These are phyloP conservation scores for Eufriesea mexicana DNA, from an alignment of 1,140 invertebrate genomes.

Conservation along the genomic window DNA sequence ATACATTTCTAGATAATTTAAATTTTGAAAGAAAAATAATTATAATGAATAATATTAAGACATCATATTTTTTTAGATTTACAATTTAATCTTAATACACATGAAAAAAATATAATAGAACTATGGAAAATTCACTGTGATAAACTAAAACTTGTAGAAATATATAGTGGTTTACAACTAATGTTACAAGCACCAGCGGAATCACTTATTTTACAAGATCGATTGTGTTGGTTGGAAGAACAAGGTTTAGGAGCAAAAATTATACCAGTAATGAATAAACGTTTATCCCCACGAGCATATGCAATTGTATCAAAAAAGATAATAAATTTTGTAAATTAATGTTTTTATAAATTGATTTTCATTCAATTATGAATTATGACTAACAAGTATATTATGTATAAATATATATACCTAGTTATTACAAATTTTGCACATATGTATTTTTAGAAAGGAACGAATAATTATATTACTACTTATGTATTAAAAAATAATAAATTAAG, in stretches of 20 bases:
- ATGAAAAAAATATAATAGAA: constrained; percentile 62
- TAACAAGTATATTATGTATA: too few relatives aligned
- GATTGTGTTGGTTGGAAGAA: constrained; percentile 75
- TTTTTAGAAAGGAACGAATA: background rate
- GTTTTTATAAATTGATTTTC: constrained; percentile 3
- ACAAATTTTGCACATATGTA: background rate
- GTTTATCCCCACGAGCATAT: constrained; percentile 77
- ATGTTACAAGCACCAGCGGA: constrained; percentile 77
- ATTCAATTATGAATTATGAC: too few relatives aligned
- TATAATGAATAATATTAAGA: background rate
- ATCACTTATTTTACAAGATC: constrained; percentile 75
- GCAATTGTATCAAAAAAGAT: constrained; percentile 75
- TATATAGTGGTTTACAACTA: constrained; percentile 77
- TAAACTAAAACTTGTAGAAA: constrained; percentile 70
- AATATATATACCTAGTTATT: background rate
- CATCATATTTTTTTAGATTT: constrained; percentile 35
- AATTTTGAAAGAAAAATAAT: constrained; percentile 8
- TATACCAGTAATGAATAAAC: constrained; percentile 71
- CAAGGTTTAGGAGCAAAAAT: constrained; percentile 65
- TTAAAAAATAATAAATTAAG: constrained; percentile 31
- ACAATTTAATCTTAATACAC: constrained; percentile 46
- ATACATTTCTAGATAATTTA: background rate
- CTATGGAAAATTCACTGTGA: constrained; percentile 70
- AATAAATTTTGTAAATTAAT: constrained; percentile 41
- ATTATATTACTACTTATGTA: constrained; percentile 16